Base-by-base conservation (phyloP, 1,140 invertebrate species). In the Ridgeia piscesae region DNA sequence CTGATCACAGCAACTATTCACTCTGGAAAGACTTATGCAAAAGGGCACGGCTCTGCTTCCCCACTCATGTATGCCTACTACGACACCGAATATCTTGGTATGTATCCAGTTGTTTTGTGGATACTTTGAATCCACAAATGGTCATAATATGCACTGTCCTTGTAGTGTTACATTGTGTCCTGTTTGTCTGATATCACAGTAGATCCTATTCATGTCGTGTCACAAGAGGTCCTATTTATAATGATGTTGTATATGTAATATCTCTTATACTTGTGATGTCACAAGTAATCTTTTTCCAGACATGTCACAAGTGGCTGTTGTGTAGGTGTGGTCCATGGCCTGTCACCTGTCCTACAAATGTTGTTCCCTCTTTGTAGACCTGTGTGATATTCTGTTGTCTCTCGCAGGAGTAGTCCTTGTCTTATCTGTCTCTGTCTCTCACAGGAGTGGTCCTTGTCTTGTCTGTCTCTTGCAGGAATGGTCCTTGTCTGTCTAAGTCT, bases 41-140 rank as follows among this genome's bases (percentile, higher is more conserved):
- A 95, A 91, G 95, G 95, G 89, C 95, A 97, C 93, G 96, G 96
- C 33, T 97, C 97, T 48, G 96, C 96, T 9, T 97, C 97, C 93
- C 98, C 98, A 11, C 95, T 98, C 31, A 98, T 98, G 98, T 98
- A 98, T 95, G 96, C 97, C 91, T 98, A 98, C 95, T 98, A 98
- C 94, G 96, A 97, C n/a, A 98, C 97, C 11, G 97, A 98, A 96
- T 98, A 98, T 95, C 95, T 98, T 91, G 97, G 97, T 96, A 95
- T 94, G 94, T 93, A 91, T 93, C 88, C 0, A 2, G 31, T 42
- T 90, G 33, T 90, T 33, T 42, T 4, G 4, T 27, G 58, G 33
- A 77, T 92, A 31, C 35, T 92, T 35, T 35, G 31, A 89, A 93
- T 11, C 42, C 4, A 11, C 42, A 42, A 42, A 35, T 91, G 6